Evolutionary conservation across 23 tunicate genomes (phyloP).

Genomic region (Styela clava): DNA sequence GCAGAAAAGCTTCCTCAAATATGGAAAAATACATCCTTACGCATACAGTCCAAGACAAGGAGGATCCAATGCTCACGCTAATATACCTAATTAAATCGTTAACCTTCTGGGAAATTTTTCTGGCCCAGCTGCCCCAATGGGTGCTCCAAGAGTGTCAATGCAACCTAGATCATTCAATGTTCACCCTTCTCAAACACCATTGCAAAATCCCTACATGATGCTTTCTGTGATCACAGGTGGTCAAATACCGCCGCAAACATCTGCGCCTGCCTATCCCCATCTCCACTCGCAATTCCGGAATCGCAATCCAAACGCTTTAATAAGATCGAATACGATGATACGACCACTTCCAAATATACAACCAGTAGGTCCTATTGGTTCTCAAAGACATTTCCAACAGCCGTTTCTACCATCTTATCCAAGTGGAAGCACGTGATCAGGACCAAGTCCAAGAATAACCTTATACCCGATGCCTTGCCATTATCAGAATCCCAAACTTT

Average conservation of each 20-base stretch:
- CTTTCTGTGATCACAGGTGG: neutral
- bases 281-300: constrained; percentile 21
- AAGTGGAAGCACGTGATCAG: constrained; percentile 2
- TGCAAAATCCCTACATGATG: neutral
- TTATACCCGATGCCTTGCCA: constrained; percentile 28
- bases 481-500: constrained; percentile 26
- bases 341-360: neutral
- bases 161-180: constrained; percentile 1
- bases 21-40: constrained; percentile 28
- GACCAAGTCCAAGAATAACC: neutral
- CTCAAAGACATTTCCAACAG: neutral
- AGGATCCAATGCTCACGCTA: neutral
- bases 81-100: constrained; percentile 6
- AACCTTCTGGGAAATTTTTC: constrained; percentile 5
- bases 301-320: constrained; percentile 13
- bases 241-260: neutral
- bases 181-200: constrained; percentile 1
- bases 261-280: neutral
- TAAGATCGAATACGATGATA: neutral
- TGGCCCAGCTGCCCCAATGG: neutral
- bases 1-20: constrained; percentile 2
- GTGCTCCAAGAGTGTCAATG: neutral
- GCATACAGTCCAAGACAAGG: constrained; percentile 15
- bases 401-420: neutral
- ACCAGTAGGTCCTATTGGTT: neutral